Percentiles rank a stretch among this genome's conserved stretches.
phyloP scores from a whole-genome alignment of 2,797 vertebrate genomes.

The Lindbergichthys nudifrons region DNA sequence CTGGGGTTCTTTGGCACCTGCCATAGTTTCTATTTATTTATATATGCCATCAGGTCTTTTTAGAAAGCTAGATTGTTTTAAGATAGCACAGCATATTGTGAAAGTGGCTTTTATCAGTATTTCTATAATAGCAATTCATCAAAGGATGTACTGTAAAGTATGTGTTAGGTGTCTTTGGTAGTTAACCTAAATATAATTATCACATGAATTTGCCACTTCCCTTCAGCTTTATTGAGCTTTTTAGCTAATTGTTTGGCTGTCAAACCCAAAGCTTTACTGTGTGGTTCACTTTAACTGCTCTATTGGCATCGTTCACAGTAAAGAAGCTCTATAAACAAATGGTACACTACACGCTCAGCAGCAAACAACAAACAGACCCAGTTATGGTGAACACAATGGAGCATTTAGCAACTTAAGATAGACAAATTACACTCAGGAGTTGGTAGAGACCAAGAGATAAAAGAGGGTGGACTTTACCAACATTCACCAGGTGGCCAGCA shows the following conservation, averaged over 20 bases:
- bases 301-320: not conserved
- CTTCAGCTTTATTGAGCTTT: not conserved
- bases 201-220: not conserved
- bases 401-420: no score
- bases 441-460: no score
- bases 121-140: not conserved
- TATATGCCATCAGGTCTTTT: no score
- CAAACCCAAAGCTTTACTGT: not conserved
- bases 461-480: no score
- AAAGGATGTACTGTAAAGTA: not conserved
- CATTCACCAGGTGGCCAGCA: no score
- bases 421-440: no score
- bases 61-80: not conserved
- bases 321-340: not conserved
- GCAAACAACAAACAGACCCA: not conserved
- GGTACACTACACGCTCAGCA: not conserved
- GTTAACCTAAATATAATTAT: not conserved
- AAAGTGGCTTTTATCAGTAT: not conserved
- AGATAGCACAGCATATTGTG: not conserved
- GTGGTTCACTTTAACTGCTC: not conserved
- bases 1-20: conserved; percentile 59
- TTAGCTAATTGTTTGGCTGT: not conserved
- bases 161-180: not conserved
- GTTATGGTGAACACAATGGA: not conserved
- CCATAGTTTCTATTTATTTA: no score